Evolutionary conservation across 1,140 invertebrate species (phyloP).

Genomic region (Drosophila athabasca): DNA sequence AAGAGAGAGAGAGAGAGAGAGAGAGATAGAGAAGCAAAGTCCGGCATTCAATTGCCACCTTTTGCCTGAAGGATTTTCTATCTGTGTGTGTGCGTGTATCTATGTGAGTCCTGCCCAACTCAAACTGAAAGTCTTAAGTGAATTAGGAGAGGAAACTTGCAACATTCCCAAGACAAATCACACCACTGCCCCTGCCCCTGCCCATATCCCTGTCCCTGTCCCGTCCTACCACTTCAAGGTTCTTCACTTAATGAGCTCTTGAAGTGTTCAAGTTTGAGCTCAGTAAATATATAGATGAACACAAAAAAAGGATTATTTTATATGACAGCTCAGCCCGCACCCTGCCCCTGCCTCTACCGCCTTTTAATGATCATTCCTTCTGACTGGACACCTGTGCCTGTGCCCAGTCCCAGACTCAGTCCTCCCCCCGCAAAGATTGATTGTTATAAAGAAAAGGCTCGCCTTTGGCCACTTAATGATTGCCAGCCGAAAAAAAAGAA

Average conservation of each 20-base stretch:
- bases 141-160: constrained; percentile 77
- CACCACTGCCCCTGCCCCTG: constrained; percentile 4
- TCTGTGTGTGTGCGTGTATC: constrained; percentile 29
- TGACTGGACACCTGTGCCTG: constrained; percentile 40
- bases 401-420: no score
- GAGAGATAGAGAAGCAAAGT: constrained; percentile 18
- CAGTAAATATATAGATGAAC: constrained; percentile 51
- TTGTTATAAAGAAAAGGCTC: constrained; percentile 56
- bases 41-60: constrained; percentile 54
- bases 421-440: constrained; percentile 50
- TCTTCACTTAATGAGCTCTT: constrained; percentile 70
- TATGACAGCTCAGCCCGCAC: constrained; percentile 39
- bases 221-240: constrained; percentile 51
- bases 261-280: constrained; percentile 63
- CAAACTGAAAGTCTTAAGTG: constrained; percentile 76
- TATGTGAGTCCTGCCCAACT: constrained; percentile 49
- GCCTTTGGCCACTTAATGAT: constrained; percentile 61
- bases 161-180: constrained; percentile 62
- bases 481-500: constrained; percentile 38
- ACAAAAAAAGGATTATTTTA: constrained; percentile 76
- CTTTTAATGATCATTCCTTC: constrained; percentile 55
- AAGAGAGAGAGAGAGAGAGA: not conserved
- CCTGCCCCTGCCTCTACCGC: no score
- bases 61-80: constrained; percentile 44
- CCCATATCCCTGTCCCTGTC: not conserved